Base-by-base conservation (phyloP, 2,888 invertebrate genomes). In the Diarsia brunnea region DNA sequence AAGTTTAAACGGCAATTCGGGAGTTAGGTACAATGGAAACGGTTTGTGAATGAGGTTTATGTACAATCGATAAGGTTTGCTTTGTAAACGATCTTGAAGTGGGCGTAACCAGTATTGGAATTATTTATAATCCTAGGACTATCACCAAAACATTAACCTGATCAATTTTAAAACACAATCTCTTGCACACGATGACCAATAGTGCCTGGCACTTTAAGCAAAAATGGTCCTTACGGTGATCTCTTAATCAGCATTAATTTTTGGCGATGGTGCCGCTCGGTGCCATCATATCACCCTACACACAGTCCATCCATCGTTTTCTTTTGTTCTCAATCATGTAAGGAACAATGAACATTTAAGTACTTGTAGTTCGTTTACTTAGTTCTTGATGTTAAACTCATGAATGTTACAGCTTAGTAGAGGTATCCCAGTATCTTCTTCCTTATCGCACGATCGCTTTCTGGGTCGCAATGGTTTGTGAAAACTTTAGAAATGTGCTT, bases 1-100 rank as follows among this genome's bases (percentile, higher is more conserved):
- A 95, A 95, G 92, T 95, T 95, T 94, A 95, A 95, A 93, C 93
- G 91, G 85, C 73, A 78, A 84, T 80, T 89, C 84, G 16, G 55
- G 91, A 91, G 69, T 31, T 90, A 89, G 72, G 64, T 66, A 55
- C 49, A 43, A 92, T 93, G 87, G 94, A 94, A 88, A 53, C 5
- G 78, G 49, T 60, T 21, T 51, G 4, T 38, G 12, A 51, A 24
- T 73, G 24, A 21, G 21, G 10, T 47, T 3, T 3, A 12, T 38
- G 43, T 14, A 31, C 55, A 49, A 27, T 49, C 12, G 8, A 27
- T 27, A 47, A 27, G 24, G 31, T 65, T 45, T 74, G 67, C 4
- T 68, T 53, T 38, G 12, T n/a, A 2, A 38, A 19, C 0, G 8
- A 68, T 55, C 8, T 55, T 55, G 19, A n/a, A n/a, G 21, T 27